Conservation (phyloP, 1,140 invertebrate genomes). For the Melanaphis sacchari region DNA sequence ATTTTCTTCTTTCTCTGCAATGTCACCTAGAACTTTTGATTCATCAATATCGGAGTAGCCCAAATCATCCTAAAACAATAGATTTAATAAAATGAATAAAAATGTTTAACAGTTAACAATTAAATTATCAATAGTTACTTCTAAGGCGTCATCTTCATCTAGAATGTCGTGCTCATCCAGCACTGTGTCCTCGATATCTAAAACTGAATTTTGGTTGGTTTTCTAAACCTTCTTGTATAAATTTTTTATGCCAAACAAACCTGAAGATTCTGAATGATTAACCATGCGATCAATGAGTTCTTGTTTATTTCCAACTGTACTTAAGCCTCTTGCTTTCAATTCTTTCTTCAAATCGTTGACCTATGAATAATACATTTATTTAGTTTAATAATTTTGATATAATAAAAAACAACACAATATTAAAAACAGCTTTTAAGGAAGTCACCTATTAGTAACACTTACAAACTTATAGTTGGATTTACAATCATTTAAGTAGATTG, state of each 20-base stretch:
- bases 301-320: conserved; percentile 79
- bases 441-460: too few species aligned
- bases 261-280: conserved; percentile 56
- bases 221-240: conserved; percentile 36
- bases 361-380: conserved; percentile 62
- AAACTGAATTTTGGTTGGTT: conserved; percentile 48
- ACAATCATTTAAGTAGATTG: too few species aligned
- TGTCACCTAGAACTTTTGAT: conserved; percentile 44
- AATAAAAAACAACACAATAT: too few species aligned
- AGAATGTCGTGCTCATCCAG: conserved; percentile 50
- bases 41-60: conserved; percentile 50
- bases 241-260: conserved; percentile 45
- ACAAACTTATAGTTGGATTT: too few species aligned
- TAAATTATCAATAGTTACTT: conserved; percentile 18
- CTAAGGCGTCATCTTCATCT: conserved; percentile 50
- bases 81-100: not conserved
- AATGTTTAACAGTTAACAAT: not conserved
- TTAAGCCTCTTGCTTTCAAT: conserved; percentile 77
- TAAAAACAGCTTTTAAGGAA: too few species aligned
- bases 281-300: conserved; percentile 69
- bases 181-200: conserved; percentile 53
- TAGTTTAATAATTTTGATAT: not conserved
- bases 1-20: conserved; percentile 26
- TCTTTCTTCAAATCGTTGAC: conserved; percentile 82
- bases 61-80: conserved; percentile 46